These are phyloP conservation scores for Molothrus ater DNA, from an alignment of 2,797 vertebrate species.

Conservation along the genomic window DNA sequence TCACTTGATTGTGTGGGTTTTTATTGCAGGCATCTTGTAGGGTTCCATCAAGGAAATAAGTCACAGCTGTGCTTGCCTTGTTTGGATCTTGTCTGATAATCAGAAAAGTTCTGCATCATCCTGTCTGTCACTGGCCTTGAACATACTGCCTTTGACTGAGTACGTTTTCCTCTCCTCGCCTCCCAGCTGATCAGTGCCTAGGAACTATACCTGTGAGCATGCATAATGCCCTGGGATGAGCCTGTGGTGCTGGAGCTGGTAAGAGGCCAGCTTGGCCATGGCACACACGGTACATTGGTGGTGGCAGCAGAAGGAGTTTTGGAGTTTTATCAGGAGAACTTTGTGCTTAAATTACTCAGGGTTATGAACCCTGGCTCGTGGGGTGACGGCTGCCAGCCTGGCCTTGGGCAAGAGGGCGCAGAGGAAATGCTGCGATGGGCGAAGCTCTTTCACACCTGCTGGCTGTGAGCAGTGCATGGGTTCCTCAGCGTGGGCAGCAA, in stretches of 20 bases:
- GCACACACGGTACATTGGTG: rapidly evolving
- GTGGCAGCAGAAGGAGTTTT: not conserved
- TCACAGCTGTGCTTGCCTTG: not conserved
- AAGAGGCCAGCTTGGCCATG: not conserved
- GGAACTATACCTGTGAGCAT: not conserved
- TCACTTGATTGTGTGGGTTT: not conserved
- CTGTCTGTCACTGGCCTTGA: not conserved
- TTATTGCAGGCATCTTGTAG: not conserved
- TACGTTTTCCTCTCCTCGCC: not conserved
- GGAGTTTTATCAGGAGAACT: not conserved
- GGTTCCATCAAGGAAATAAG: not conserved
- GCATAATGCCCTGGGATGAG: not conserved
- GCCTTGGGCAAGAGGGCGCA: not conserved
- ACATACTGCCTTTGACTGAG: not conserved
- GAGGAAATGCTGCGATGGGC: rapidly evolving
- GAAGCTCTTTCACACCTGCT: not conserved
- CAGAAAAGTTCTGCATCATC: not conserved
- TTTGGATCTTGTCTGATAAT: not conserved
- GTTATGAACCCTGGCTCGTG: not conserved
- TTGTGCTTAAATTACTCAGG: not conserved
- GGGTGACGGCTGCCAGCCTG: not conserved
- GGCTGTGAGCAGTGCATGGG: rapidly evolving
- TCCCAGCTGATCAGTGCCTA: not conserved
- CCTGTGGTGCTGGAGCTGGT: not conserved
- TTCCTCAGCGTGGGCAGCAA: not conserved